Evolutionary conservation across 1,140 invertebrate species (phyloP).

Genomic region (Bicyclus anynana): DNA sequence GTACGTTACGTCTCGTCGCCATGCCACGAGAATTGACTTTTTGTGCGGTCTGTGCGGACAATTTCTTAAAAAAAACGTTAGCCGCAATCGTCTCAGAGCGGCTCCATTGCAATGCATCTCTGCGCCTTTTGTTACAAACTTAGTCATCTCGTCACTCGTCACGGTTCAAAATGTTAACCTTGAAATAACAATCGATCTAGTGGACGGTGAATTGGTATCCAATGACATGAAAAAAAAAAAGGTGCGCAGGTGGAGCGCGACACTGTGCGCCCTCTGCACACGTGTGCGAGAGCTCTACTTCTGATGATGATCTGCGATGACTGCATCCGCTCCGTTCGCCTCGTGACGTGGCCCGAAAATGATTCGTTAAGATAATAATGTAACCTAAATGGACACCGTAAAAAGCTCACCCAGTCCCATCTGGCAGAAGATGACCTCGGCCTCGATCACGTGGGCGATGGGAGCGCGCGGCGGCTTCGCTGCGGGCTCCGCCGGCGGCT

Average conservation of each 20-base stretch:
- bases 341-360: neutral
- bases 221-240: neutral
- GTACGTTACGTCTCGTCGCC: too few species aligned
- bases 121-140: neutral
- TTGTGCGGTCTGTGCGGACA: too few species aligned
- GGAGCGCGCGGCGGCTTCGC: slow-evolving; percentile 42
- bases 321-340: too few species aligned
- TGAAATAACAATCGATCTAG: neutral
- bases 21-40: too few species aligned
- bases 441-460: slow-evolving; percentile 77
- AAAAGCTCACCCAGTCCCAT: slow-evolving; percentile 81
- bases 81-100: too few species aligned
- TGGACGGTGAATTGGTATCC: neutral
- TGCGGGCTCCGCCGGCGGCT: slow-evolving; percentile 20
- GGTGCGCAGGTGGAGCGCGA: neutral
- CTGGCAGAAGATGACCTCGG: slow-evolving; percentile 81
- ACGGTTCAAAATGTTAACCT: neutral
- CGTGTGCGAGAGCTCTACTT: too few species aligned
- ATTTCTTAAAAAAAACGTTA: too few species aligned
- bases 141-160: neutral
- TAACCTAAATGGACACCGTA: too few species aligned
- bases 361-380: slow-evolving; percentile 5
- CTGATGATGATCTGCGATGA: too few species aligned
- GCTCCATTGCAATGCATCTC: neutral
- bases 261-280: too few species aligned